These are phyloP conservation scores for Neuroscelio doddi DNA, from an alignment of 2,888 invertebrate species.

Conservation along the genomic window DNA sequence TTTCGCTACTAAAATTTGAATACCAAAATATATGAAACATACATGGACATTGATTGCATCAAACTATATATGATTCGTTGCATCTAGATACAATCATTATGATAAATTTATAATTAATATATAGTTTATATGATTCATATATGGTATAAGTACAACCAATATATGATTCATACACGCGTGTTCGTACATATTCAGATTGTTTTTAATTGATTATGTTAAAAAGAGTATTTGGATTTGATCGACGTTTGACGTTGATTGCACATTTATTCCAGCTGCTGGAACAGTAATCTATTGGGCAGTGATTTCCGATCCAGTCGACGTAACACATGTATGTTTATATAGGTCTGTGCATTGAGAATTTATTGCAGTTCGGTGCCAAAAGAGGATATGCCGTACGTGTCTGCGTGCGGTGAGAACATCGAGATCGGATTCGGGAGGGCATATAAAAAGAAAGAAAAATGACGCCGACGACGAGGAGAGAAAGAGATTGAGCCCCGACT, in stretches of 20 bases:
- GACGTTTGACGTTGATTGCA: slow-evolving; percentile 19
- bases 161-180: no score
- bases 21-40: no score
- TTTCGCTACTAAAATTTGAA: no score
- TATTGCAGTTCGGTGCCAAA: slow-evolving; percentile 53
- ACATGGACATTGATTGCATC: no score
- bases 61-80: no score
- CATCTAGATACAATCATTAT: no score
- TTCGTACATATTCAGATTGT: no score
- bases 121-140: no score
- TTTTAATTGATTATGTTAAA: no score
- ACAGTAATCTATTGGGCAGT: slow-evolving; percentile 19
- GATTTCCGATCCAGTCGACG: slow-evolving; percentile 28
- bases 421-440: slow-evolving; percentile 12
- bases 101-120: no score
- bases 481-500: slow-evolving; percentile 14
- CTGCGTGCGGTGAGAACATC: slow-evolving; percentile 9
- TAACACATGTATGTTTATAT: slow-evolving; percentile 40
- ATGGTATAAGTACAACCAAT: no score
- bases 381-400: slow-evolving; percentile 40
- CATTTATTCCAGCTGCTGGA: not conserved
- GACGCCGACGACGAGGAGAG: slow-evolving; percentile 12
- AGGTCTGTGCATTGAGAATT: slow-evolving; percentile 48
- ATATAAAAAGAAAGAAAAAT: slow-evolving; percentile 26
- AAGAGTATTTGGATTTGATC: no score